These are phyloP conservation scores for Gephyroberyx darwinii DNA, from an alignment of 2,797 vertebrate genomes.

Conservation along the genomic window DNA sequence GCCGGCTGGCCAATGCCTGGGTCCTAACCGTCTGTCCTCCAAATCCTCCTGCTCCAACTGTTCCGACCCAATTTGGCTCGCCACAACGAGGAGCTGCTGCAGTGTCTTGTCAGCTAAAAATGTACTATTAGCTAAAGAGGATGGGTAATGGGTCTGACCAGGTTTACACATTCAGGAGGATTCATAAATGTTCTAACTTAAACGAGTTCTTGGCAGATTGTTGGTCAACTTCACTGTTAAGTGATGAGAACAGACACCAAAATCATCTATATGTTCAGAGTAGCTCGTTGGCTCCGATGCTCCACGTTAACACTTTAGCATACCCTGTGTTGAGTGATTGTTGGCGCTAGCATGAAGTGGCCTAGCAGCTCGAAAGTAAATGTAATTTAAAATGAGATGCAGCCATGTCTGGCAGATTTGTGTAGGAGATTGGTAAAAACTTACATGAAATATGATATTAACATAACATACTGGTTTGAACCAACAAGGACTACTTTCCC, in stretches of 20 bases:
- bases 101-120: conserved; percentile 15
- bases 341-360: neutral
- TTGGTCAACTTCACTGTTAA: conserved; percentile 42
- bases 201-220: conserved; percentile 4
- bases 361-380: too few species aligned
- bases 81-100: conserved; percentile 13
- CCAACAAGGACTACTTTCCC: too few species aligned
- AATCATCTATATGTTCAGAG: neutral
- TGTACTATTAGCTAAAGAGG: neutral
- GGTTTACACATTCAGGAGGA: neutral
- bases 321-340: too few species aligned
- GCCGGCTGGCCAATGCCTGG: conserved; percentile 27
- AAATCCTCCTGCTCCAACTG: conserved; percentile 14
- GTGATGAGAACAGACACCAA: neutral
- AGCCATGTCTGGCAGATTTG: too few species aligned
- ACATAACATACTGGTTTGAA: too few species aligned
- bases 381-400: too few species aligned
- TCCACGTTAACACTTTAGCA: neutral
- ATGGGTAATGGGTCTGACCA: neutral
- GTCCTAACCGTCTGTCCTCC: conserved; percentile 34
- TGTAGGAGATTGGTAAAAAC: too few species aligned
- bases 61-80: conserved; percentile 24
- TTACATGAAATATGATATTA: too few species aligned
- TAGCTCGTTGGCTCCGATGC: neutral
- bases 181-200: neutral